phyloP scores from a whole-genome alignment of 1,140 invertebrate genomes.

The Aphaenogaster floridana region DNA sequence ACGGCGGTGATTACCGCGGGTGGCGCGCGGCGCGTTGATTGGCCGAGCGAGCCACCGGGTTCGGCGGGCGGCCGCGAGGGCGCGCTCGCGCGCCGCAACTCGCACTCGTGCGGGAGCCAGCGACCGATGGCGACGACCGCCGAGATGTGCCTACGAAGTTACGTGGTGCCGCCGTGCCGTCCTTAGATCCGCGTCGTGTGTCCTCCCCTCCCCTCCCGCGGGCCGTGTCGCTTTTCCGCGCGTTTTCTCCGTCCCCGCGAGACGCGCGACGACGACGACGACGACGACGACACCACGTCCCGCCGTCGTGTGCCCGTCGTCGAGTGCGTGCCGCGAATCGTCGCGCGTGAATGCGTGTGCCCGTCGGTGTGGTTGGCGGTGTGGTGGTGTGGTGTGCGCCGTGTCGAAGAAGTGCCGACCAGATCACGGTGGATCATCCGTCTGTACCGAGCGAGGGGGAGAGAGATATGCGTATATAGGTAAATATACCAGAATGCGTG shows the following conservation, averaged over 20 bases:
- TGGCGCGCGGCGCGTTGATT: slow-evolving; percentile 64
- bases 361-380: slow-evolving; percentile 7
- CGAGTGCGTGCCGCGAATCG: slow-evolving; percentile 56
- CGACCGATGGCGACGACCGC: slow-evolving; percentile 75
- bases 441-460: slow-evolving; percentile 19
- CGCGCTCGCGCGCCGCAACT: slow-evolving; percentile 55
- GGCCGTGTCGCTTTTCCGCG: slow-evolving; percentile 51
- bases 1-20: neutral
- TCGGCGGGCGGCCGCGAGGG: slow-evolving; percentile 19
- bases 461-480: slow-evolving; percentile 25
- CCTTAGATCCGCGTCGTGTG: neutral
- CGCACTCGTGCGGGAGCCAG: slow-evolving; percentile 69
- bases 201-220: slow-evolving; percentile 16
- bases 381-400: slow-evolving; percentile 64
- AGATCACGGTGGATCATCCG: slow-evolving; percentile 52
- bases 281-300: neutral
- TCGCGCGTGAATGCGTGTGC: slow-evolving; percentile 53
- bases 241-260: slow-evolving; percentile 29
- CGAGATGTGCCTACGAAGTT: slow-evolving; percentile 70
- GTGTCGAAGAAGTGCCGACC: slow-evolving; percentile 69
- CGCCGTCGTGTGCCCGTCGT: slow-evolving; percentile 49
- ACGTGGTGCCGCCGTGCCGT: slow-evolving; percentile 41
- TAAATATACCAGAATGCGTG: slow-evolving; percentile 20
- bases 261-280: neutral
- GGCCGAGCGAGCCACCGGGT: slow-evolving; percentile 61